phyloP scores from a whole-genome alignment of 2,888 invertebrate genomes.

The Serrognathus titanus region DNA sequence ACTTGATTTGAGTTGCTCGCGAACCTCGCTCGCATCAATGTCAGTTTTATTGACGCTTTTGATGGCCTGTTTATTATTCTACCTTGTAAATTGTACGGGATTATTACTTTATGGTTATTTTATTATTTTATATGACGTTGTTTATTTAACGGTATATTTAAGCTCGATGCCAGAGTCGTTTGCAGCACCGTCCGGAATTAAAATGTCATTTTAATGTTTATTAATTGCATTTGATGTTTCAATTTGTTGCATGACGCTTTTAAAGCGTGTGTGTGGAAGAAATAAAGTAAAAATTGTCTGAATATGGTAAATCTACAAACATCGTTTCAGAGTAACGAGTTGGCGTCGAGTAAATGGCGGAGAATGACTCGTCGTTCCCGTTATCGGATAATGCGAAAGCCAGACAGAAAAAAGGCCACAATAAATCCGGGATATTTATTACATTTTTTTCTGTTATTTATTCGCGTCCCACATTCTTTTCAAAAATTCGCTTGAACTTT shows the following conservation, averaged over 20 bases:
- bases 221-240: no score
- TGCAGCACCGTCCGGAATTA: not conserved
- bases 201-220: no score
- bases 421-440: not conserved
- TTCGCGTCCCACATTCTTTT: no score
- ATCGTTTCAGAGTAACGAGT: no score
- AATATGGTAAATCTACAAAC: no score
- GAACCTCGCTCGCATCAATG: slow-evolving; percentile 42
- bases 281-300: no score
- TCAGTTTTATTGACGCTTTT: slow-evolving; percentile 47
- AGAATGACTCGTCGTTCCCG: not conserved
- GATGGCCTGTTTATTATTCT: slow-evolving; percentile 49
- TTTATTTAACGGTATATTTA: slow-evolving; percentile 11
- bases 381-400: not conserved
- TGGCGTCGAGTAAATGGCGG: not conserved
- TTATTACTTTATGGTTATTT: slow-evolving; percentile 42
- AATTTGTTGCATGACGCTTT: no score
- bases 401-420: not conserved
- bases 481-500: no score
- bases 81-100: slow-evolving; percentile 43
- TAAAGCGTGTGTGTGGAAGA: no score
- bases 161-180: not conserved
- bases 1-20: slow-evolving; percentile 38
- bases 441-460: not conserved
- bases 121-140: slow-evolving; percentile 35